Base-by-base conservation (phyloP, 2,113 vertebrate species). In the Canis aureus region DNA sequence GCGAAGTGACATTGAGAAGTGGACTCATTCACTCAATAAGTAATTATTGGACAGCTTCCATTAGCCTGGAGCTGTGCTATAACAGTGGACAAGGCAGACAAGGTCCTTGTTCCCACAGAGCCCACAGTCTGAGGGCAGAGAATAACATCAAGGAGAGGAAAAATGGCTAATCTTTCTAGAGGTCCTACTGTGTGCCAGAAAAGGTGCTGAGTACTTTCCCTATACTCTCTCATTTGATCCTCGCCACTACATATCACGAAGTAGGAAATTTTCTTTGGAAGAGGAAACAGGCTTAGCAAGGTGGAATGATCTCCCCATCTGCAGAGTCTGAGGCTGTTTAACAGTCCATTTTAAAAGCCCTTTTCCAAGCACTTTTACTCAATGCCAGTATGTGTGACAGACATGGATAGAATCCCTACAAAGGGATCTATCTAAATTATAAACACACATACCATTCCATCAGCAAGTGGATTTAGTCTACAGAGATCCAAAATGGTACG, bases 361-460 rank as follows among this genome's bases (percentile, higher is more conserved):
- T 60, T 60, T 84, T 79, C n/a, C 9, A 55, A 35, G 64, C 59
- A 64, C 60, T 20, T 92, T 93, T 79, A 74, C 38, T 67, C 86
- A 69, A 10, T 53, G 38, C 57, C 38, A 57, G 29, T 93, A 32
- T 80, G 22, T 73, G 43, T 73, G 85, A 51, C n/a, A 94, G n/a
- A 67, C 53, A 64, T 22, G 17, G 17, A 38, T 29, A 22, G 25
- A 38, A 19, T 79, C n/a, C 38, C 62, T 49, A 60, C 11, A 23
- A n/a, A 84, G 53, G 57, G 22, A 74, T 53, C 59, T 82, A 29
- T 91, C 88, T 88, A 91, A 95, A 87, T 49, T 64, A 53, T 64
- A 66, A 94, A 86, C 62, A 85, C 13, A 89, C 9, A 8, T 17
- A 22, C 38, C 27, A 12, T 29, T 80, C 20, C 8, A 35, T 67